These are phyloP conservation scores for Acrossocheilus wenchowensis DNA, from an alignment of 2,797 vertebrate species.

Conservation along the genomic window DNA sequence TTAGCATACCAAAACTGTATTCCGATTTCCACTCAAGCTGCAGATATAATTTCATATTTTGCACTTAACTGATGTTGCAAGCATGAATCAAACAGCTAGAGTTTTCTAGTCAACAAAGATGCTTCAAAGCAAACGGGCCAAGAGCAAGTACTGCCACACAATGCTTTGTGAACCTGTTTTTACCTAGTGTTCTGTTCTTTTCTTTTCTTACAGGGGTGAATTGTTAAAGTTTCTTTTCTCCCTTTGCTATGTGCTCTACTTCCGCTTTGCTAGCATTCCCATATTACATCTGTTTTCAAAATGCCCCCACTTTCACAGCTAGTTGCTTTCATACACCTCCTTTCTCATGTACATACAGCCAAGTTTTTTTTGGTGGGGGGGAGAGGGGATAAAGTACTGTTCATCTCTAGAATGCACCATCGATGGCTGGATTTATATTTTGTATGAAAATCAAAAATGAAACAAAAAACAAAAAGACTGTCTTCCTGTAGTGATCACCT, in stretches of 20 bases:
- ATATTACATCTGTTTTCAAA: slow-evolving; percentile 1
- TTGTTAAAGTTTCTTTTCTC: not conserved
- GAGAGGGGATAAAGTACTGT: slow-evolving; percentile 73
- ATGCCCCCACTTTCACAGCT: not conserved
- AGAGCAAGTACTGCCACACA: slow-evolving; percentile 22
- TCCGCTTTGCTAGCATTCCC: not conserved
- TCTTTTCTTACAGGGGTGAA: not conserved
- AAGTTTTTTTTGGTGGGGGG: slow-evolving; percentile 69
- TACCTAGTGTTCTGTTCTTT: not conserved
- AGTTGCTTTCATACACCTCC: slow-evolving; percentile 38
- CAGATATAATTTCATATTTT: not conserved
- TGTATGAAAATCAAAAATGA: slow-evolving; percentile 68
- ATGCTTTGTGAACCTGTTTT: slow-evolving; percentile 30
- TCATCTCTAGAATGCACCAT: slow-evolving; percentile 70
- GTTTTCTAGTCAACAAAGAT: slow-evolving; percentile 18
- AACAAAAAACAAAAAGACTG: slow-evolving; percentile 56
- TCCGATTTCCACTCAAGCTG: not conserved
- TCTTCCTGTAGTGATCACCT: slow-evolving; percentile 72
- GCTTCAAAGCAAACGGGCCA: slow-evolving; percentile 5
- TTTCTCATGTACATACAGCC: slow-evolving; percentile 84
- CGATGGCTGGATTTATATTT: slow-evolving; percentile 77
- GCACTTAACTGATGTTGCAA: not conserved
- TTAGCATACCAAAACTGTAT: not conserved
- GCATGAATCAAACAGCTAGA: not conserved
- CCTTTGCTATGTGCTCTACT: not conserved